A percentile compares a stretch with the other conserved stretches of the same genome.
phyloP scores from a whole-genome alignment of 2,888 invertebrate genomes.

The Lasioglossum marginatum region DNA sequence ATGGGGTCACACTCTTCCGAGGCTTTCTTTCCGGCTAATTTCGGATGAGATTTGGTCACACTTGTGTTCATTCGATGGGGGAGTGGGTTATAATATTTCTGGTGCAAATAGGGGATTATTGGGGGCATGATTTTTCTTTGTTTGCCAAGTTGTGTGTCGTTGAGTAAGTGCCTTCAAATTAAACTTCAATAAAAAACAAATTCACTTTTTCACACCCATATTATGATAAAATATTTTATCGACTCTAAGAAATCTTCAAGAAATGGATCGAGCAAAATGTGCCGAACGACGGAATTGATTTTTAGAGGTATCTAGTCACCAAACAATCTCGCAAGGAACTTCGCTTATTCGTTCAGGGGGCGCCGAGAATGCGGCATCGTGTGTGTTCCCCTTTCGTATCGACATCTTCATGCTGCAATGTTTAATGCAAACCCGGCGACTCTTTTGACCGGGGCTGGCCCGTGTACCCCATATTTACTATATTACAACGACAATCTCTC shows the following conservation, averaged over 20 bases:
- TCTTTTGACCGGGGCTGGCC: not conserved
- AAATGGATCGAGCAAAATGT: not conserved
- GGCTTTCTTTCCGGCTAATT: not conserved
- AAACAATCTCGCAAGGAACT: not conserved
- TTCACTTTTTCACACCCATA: no score
- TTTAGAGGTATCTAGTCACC: not conserved
- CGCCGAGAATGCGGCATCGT: not conserved
- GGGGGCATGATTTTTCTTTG: not conserved
- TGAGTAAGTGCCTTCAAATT: no score
- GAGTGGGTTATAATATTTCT: not conserved
- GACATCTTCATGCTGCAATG: slow-evolving; percentile 29
- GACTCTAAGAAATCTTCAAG: not conserved
- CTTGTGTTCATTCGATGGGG: not conserved
- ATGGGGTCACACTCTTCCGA: not conserved
- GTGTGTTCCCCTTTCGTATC: not conserved
- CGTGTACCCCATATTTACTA: slow-evolving; percentile 30
- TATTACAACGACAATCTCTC: slow-evolving; percentile 23
- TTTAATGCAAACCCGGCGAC: slow-evolving; percentile 28
- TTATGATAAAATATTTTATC: not conserved
- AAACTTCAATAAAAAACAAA: no score
- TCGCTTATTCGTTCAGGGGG: not conserved
- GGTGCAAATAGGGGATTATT: not conserved
- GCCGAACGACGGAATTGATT: not conserved
- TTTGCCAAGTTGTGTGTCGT: not conserved
- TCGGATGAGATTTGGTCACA: not conserved